Percentiles rank a stretch among this genome's conserved stretches.
Evolutionary conservation across 2,888 invertebrate species (phyloP).

Genomic region (Augochlorella aurata): DNA sequence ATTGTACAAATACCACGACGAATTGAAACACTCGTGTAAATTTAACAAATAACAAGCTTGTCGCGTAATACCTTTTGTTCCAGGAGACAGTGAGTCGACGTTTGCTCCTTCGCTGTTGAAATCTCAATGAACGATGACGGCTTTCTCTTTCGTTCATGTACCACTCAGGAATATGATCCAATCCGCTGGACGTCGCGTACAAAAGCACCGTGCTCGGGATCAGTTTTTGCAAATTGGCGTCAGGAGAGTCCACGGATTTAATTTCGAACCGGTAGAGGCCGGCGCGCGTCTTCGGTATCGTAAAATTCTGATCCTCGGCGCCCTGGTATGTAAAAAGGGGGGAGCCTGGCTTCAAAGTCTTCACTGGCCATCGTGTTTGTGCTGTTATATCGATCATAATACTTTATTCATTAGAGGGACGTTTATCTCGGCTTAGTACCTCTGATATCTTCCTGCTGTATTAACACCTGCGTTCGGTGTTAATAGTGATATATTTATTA

Average conservation of each 20-base stretch:
- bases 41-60: neutral
- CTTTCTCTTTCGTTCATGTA: constrained; percentile 65
- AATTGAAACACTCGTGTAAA: neutral
- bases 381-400: constrained; percentile 39
- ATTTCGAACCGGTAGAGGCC: constrained; percentile 80
- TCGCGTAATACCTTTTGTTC: constrained; percentile 77
- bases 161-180: constrained; percentile 73
- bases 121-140: constrained; percentile 74
- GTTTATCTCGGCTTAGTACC: neutral
- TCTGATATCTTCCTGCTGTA: neutral
- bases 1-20: neutral
- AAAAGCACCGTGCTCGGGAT: constrained; percentile 77
- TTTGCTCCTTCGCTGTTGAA: constrained; percentile 78
- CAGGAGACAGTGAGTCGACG: constrained; percentile 79
- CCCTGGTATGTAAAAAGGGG: constrained; percentile 79
- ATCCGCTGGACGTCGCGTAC: constrained; percentile 77
- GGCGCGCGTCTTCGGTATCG: constrained; percentile 76
- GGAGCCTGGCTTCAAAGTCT: constrained; percentile 77
- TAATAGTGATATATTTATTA: no score
- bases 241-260: constrained; percentile 66
- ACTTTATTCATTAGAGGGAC: constrained; percentile 12
- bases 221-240: constrained; percentile 45
- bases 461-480: no score
- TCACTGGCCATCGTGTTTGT: constrained; percentile 76
- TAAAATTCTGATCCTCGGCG: constrained; percentile 78